Percentiles rank a stretch among this genome's conserved stretches.
Conservation (phyloP, 2,113 vertebrate genomes). For the Onychostruthus taczanowskii region DNA sequence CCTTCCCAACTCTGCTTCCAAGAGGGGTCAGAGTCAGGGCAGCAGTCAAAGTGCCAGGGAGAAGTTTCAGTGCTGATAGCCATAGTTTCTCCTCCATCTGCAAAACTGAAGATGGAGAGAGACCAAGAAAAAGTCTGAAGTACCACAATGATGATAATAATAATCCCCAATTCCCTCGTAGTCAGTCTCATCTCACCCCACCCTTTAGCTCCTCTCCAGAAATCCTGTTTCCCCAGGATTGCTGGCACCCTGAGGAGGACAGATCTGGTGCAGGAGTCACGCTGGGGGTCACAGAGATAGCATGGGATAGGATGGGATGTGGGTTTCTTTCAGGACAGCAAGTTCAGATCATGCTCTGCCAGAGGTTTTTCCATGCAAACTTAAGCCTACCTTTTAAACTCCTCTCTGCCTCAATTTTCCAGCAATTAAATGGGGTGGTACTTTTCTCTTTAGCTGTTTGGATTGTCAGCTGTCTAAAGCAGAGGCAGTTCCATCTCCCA, state of each 20-base stretch:
- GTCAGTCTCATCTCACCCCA: slow-evolving; percentile 6
- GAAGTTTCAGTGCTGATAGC: not conserved
- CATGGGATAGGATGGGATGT: not conserved
- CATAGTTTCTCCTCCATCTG: not conserved
- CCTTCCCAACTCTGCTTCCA: not conserved
- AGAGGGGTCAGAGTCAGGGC: slow-evolving; percentile 17
- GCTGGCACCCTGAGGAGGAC: not conserved
- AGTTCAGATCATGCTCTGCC: not conserved
- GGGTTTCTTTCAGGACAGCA: not conserved
- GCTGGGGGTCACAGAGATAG: not conserved
- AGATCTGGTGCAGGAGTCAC: not conserved
- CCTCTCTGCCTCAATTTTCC: not conserved
- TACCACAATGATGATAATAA: not conserved
- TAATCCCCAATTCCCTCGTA: slow-evolving; percentile 5
- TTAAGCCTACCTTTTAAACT: not conserved
- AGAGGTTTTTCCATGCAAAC: not conserved
- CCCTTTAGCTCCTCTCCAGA: slow-evolving; percentile 20
- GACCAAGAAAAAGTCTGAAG: slow-evolving; percentile 18
- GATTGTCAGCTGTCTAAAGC: not conserved
- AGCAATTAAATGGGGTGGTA: not conserved
- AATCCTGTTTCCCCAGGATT: not conserved
- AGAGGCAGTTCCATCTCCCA: not conserved
- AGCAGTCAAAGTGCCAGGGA: not conserved
- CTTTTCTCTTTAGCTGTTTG: not conserved
- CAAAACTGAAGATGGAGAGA: slow-evolving; percentile 8